Conservation (phyloP, 2,113 vertebrate species). For the Notechis scutatus region DNA sequence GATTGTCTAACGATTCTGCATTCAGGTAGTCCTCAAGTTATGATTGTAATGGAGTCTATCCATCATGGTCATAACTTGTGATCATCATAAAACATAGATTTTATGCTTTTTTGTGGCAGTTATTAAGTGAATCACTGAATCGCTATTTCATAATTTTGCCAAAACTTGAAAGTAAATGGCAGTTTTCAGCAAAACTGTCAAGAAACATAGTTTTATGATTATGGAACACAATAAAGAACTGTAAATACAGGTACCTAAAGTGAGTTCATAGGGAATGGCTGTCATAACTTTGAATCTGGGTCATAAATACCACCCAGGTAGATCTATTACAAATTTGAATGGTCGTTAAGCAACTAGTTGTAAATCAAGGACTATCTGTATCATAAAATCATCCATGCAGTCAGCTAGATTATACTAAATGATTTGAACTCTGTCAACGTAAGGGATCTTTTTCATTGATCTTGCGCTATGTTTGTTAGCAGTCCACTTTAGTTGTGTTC, state of each 20-base stretch:
- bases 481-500: neutral
- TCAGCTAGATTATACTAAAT: neutral
- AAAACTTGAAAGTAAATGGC: no score
- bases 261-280: no score
- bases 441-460: neutral
- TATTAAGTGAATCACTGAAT: no score
- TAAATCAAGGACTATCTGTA: no score
- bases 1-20: neutral
- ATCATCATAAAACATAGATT: no score
- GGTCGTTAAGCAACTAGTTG: neutral
- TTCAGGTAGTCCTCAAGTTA: no score
- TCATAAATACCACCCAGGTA: neutral
- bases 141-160: no score
- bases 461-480: neutral
- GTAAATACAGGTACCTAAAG: neutral
- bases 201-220: neutral
- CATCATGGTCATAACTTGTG: no score
- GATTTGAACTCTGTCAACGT: no score
- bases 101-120: no score
- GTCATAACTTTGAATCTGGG: neutral
- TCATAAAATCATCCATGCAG: neutral
- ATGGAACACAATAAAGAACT: neutral
- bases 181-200: no score
- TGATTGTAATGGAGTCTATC: no score
- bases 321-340: neutral